A percentile compares a stretch with the other conserved stretches of the same genome.
phyloP scores from a whole-genome alignment of 2,888 invertebrate genomes.

The Drosophila lutescens region DNA sequence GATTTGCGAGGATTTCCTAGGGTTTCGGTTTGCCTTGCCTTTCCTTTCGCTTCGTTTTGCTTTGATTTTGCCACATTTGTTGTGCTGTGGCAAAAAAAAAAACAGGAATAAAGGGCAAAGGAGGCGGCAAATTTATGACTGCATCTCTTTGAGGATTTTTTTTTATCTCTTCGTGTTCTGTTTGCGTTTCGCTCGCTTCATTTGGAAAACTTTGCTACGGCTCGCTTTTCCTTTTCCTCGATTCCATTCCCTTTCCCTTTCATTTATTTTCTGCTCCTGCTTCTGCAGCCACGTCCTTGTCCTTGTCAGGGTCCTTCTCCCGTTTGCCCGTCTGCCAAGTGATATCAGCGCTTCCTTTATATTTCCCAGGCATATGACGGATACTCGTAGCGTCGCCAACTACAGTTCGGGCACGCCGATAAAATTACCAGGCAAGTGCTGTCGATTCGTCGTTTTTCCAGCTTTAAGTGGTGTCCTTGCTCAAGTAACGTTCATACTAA shows the following conservation, averaged over 20 bases:
- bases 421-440: neutral
- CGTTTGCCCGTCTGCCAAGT: neutral
- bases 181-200: slow-evolving; percentile 35
- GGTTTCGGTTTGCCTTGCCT: neutral
- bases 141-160: slow-evolving; percentile 35
- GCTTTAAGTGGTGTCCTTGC: neutral
- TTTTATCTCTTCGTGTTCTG: slow-evolving; percentile 30
- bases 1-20: slow-evolving; percentile 41
- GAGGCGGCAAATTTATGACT: slow-evolving; percentile 33
- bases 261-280: too few relatives aligned
- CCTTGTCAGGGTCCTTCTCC: slow-evolving; percentile 2
- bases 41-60: slow-evolving; percentile 6
- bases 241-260: neutral
- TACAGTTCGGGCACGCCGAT: slow-evolving; percentile 6
- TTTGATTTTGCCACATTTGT: slow-evolving; percentile 41
- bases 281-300: neutral
- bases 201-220: slow-evolving; percentile 11
- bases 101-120: neutral
- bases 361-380: slow-evolving; percentile 6
- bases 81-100: neutral
- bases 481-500: too few relatives aligned
- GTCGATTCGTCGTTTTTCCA: neutral
- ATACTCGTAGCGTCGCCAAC: neutral
- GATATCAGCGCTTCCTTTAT: slow-evolving; percentile 2
- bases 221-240: slow-evolving; percentile 12